Base-by-base conservation (phyloP, 2,797 vertebrate genomes). In the Melanotaenia boesemani region DNA sequence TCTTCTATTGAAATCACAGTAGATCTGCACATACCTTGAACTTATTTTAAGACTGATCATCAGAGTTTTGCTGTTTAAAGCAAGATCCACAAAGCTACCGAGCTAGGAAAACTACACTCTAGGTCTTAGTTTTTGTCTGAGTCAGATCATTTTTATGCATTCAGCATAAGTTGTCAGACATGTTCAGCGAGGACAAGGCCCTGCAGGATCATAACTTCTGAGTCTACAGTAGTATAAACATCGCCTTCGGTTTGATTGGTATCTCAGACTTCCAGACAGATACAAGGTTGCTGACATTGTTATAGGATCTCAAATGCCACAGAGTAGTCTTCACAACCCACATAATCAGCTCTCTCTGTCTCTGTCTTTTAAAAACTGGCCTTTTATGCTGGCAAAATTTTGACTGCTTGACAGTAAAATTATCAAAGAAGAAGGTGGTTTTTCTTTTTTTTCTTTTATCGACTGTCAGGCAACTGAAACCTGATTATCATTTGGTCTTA, bases 261-360 rank as follows among this genome's bases (percentile, higher is more conserved):
- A 59, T 54, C 69, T 66, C 63, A 76, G 15, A 48, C 61, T 68
- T 55, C 62, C 55, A 63, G 75, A 80, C 74, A 67, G 76, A 64
- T 56, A 74, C 54, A 63, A 64, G 62, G 54, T 50, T 22, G 60
- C 50, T 39, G 60, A 80, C 63, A 52, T 16, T 28, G 37, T 63
- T 13, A 4, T 1, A 0, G 20, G 37, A 55, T 48, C 63, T 41
- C 48, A 80, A 83, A 85, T 79, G 76, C 82, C 82, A 83, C 22
- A 1, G 41, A 5, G 22, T n/a, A 39, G 12, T 8, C 61, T 68
- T 62, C 52, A 63, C 39, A 60, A 28, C n/a, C 20, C 8, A 5
- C 54, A 63, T n/a, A 56, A 24, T 71, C 22, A 57, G 1, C 0
- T 22, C 50, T 13, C 0, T 22, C 44, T n/a, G 18, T 26, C 28